Evolutionary conservation across 1,140 invertebrate genomes (phyloP).

Genomic region (Ceratina calcarata): DNA sequence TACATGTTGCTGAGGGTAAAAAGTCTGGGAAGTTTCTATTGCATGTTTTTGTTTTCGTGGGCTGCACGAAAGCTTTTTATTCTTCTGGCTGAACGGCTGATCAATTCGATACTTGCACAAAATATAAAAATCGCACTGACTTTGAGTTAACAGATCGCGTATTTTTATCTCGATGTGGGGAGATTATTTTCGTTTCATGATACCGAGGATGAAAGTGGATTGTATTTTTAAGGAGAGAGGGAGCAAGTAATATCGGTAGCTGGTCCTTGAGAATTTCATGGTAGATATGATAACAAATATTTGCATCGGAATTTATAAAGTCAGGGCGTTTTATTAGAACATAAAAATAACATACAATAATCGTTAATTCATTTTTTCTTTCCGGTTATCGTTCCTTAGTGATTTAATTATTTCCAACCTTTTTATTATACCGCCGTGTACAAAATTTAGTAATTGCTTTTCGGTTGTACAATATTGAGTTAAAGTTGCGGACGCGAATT

Average conservation of each 20-base stretch:
- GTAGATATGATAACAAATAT: background rate
- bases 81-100: background rate
- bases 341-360: too few species aligned
- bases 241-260: too few species aligned
- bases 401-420: too few species aligned
- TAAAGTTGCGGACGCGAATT: too few species aligned
- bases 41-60: background rate
- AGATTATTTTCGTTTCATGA: background rate
- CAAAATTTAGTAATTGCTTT: too few species aligned
- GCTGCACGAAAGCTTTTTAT: background rate
- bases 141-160: background rate
- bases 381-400: too few species aligned
- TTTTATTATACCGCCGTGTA: too few species aligned
- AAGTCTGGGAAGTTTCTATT: background rate
- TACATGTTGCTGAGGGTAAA: background rate
- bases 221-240: slow-evolving; percentile 1
- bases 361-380: too few species aligned
- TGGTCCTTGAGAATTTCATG: too few species aligned
- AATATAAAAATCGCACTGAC: background rate
- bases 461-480: too few species aligned
- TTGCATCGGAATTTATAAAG: too few species aligned
- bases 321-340: too few species aligned
- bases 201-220: background rate
- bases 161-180: slow-evolving; percentile 1
- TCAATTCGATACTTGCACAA: background rate